Evolutionary conservation across 2,113 vertebrate species (phyloP), one percentile per base, ranked within the genome.

Genomic region (Elanus axillaris): DNA sequence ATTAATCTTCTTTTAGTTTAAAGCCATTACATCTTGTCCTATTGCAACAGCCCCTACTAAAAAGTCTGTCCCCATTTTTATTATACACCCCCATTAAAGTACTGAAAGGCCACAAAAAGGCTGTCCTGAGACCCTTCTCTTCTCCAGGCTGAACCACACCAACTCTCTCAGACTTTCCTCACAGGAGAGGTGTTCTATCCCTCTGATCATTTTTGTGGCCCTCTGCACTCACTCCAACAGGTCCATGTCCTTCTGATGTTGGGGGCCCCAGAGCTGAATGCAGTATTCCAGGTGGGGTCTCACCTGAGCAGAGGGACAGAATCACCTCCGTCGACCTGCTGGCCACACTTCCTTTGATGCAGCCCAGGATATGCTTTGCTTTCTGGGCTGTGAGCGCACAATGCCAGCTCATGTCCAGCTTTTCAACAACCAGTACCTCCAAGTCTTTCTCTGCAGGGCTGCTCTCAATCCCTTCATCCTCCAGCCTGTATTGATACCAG

Each of bases 331-430:
- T 62, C 5, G 7, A 9, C 29, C 18, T 68, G 16, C 29, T 77
- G 36, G 6, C 11, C 23, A 9, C 0, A 0, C 16, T 47, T 2
- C 66, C 58, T 45, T 16, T 38, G 36, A 34, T 38, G 26, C 18
- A 58, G 50, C 23, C 12, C 23, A 43, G 27, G n/a, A 67, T 32
- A 20, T 3, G 3, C 8, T 16, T 22, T 16, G 5, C n/a, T 77
- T 64, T 43, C 22, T 60, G 7, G 7, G 13, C 48, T 69, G 26
- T 6, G 29, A 69, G 29, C 7, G 2, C 38, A 23, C 6, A 11
- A 27, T 59, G 13, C 8, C 0, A 0, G 12, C 16, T 83, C 9
- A 18, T n/a, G 32, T 11, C 3, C 14, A 1, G 0, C 6, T 58
- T 84, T 52, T 42, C 29, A 60, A 60, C 32, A 40, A 69, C 26